Conservation (phyloP, 2,888 invertebrate genomes). For the Halictus ligatus region DNA sequence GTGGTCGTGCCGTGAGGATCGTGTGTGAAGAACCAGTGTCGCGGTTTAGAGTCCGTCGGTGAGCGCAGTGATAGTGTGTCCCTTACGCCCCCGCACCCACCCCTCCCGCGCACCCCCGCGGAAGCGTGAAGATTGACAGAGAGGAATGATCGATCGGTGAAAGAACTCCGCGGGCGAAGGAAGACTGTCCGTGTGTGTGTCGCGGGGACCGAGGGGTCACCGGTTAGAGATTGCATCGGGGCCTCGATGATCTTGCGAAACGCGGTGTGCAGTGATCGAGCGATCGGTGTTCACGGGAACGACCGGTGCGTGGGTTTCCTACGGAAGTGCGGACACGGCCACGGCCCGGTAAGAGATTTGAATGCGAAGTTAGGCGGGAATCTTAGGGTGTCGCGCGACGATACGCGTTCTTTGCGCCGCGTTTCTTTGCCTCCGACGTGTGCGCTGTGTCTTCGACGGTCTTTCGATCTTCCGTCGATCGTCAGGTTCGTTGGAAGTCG, state of each 20-base stretch:
- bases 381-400: slow-evolving; percentile 77
- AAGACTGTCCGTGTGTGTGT: not conserved
- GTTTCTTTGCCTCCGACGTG: not conserved
- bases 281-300: not conserved
- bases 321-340: slow-evolving; percentile 58
- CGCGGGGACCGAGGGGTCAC: not conserved
- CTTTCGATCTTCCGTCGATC: not conserved
- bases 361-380: slow-evolving; percentile 83
- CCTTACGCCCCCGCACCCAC: not conserved
- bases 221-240: not conserved
- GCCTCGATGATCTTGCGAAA: not conserved
- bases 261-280: not conserved
- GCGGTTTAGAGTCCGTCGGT: slow-evolving; percentile 43
- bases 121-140: not conserved
- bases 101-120: not conserved
- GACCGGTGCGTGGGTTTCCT: not conserved
- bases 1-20: slow-evolving; percentile 25
- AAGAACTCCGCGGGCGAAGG: not conserved
- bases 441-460: too few relatives aligned
- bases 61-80: slow-evolving; percentile 40
- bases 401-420: slow-evolving; percentile 45
- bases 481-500: not conserved
- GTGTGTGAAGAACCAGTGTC: slow-evolving; percentile 29
- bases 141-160: slow-evolving; percentile 10
- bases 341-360: slow-evolving; percentile 79